These are phyloP conservation scores for Coccyzus lansbergi DNA, from an alignment of 2,797 vertebrate species.

Conservation along the genomic window DNA sequence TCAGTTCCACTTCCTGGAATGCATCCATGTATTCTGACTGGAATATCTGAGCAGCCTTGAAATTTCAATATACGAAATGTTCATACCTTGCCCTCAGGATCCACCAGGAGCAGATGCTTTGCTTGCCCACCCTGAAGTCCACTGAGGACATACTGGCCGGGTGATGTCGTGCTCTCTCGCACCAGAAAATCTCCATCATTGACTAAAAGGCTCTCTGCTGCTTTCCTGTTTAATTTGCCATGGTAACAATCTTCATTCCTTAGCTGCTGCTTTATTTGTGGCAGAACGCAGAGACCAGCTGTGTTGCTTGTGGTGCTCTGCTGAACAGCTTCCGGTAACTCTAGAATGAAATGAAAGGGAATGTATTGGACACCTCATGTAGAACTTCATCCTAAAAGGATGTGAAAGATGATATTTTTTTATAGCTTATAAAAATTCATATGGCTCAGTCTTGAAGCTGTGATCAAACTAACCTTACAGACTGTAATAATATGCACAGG, in stretches of 20 bases:
- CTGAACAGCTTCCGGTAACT: constrained; percentile 72
- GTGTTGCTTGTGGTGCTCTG: constrained; percentile 64
- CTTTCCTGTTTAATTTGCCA: constrained; percentile 87
- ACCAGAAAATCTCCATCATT: constrained; percentile 91
- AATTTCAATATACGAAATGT: not conserved
- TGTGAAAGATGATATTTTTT: not conserved
- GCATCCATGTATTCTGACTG: not conserved
- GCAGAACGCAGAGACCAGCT: constrained; percentile 39
- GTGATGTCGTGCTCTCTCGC: constrained; percentile 88
- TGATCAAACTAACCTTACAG: not conserved
- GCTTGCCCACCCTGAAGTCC: constrained; percentile 89
- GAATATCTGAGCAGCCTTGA: not conserved
- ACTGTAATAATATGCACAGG: not conserved
- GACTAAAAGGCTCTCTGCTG: constrained; percentile 87
- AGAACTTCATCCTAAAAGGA: not conserved
- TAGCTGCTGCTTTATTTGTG: constrained; percentile 78
- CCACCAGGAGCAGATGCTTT: constrained; percentile 90
- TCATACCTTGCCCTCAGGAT: constrained; percentile 90
- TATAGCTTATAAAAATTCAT: not conserved
- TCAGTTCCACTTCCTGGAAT: not conserved
- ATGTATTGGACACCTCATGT: not conserved
- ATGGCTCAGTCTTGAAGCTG: not conserved
- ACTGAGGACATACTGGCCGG: constrained; percentile 91
- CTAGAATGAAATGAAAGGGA: constrained; percentile 66
- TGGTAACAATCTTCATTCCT: constrained; percentile 90